Conservation (phyloP, 2,113 vertebrate species). For the Vulpes lagopus region DNA sequence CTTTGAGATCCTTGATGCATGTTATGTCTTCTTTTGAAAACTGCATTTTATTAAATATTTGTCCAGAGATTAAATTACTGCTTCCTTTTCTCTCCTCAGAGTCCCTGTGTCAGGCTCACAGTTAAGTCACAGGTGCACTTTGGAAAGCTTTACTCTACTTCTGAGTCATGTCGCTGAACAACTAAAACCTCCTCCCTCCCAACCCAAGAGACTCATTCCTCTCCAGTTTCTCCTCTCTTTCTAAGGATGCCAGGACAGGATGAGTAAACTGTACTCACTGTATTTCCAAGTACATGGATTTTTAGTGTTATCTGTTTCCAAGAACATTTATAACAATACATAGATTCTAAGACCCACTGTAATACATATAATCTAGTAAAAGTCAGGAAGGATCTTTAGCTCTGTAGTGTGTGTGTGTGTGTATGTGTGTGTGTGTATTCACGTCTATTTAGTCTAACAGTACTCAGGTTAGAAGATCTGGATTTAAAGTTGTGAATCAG, state of each 20-base stretch:
- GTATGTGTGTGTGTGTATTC: neutral
- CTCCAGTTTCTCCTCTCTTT: neutral
- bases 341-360: neutral
- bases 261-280: neutral
- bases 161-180: constrained; percentile 58
- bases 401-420: neutral
- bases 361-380: neutral
- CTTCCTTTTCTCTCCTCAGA: constrained; percentile 11
- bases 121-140: constrained; percentile 35
- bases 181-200: neutral
- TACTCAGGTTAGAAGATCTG: neutral
- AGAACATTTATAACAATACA: neutral
- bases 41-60: neutral
- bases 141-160: neutral
- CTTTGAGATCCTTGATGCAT: neutral
- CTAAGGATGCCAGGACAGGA: neutral
- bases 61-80: neutral
- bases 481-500: neutral
- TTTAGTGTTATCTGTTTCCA: neutral
- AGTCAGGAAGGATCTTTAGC: neutral
- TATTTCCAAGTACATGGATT: neutral
- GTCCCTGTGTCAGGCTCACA: neutral
- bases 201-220: neutral
- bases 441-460: neutral
- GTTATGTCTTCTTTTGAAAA: constrained; percentile 42